Evolutionary conservation across 2,888 invertebrate species (phyloP).

Genomic region (Leptopterna dolabrata): DNA sequence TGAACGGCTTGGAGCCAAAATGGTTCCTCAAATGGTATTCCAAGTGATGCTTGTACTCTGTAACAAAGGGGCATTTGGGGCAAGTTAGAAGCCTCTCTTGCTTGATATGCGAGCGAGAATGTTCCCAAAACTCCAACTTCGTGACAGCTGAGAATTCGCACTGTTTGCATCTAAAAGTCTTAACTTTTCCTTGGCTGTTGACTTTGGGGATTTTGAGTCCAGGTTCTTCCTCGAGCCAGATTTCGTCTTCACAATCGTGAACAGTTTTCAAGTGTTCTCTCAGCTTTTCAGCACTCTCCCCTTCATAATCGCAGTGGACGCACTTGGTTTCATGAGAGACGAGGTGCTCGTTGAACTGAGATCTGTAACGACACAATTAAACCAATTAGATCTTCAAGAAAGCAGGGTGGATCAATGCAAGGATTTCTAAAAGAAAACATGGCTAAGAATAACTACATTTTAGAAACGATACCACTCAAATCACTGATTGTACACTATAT

Average conservation of each 20-base stretch:
- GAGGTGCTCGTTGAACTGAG: conserved; percentile 71
- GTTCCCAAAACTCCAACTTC: conserved; percentile 94
- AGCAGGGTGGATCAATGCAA: too few species aligned
- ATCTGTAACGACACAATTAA: conserved; percentile 61
- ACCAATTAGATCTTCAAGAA: neutral
- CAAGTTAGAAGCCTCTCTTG: conserved; percentile 92
- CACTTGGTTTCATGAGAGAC: conserved; percentile 69
- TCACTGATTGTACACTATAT: too few species aligned
- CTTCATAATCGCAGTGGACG: conserved; percentile 70
- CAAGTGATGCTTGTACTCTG: conserved; percentile 97
- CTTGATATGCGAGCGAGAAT: conserved; percentile 90
- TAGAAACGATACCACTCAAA: too few species aligned
- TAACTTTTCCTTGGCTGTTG: conserved; percentile 82
- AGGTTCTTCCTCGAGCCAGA: conserved; percentile 69
- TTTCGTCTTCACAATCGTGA: conserved; percentile 66
- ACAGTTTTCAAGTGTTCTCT: conserved; percentile 69
- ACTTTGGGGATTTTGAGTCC: conserved; percentile 74
- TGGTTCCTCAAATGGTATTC: conserved; percentile 98
- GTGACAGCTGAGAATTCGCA: conserved; percentile 75
- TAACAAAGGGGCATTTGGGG: conserved; percentile 94
- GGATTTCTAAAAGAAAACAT: too few species aligned
- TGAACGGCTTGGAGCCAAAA: conserved; percentile 93
- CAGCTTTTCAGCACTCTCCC: conserved; percentile 70
- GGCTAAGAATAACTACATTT: too few species aligned
- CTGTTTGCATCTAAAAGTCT: conserved; percentile 63